Base-by-base conservation (phyloP, 2,113 vertebrate genomes). In the Choloepus hoffmanni region DNA sequence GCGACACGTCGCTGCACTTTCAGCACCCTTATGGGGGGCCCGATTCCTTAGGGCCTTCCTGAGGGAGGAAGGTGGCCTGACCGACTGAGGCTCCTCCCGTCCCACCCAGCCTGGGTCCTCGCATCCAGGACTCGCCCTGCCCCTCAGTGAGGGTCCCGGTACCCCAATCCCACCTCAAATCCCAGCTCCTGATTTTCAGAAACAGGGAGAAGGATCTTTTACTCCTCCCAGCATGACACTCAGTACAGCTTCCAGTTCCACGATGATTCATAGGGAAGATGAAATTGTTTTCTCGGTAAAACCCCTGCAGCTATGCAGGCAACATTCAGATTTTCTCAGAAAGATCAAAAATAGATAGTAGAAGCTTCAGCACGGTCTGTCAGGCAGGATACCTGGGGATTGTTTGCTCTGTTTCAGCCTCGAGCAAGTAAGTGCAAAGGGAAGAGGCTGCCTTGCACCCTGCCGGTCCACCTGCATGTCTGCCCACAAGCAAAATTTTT, bases 301-400 rank as follows among this genome's bases (percentile, higher is more conserved):
- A 40, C 26, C 48, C 68, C 74, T 77, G 55, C 0, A 0, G 50
- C 62, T 65, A 58, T 28, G 48, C 36, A 50, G 68, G 73, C 65
- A 53, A n/a, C 60, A 43, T 81, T 62, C n/a, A 19, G 8, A 55
- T 89, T 94, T 94, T 55, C 87, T 85, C 77, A 81, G 81, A 89
- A 86, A 72, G 28, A n/a, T 33, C 79, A 84, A 40, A 95, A 95
- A 18, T 21, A 48, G 86, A 53, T 28, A 30, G 23, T 24, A 76
- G 67, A 85, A 84, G n/a, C 48, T 33, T 36, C 43, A 50, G 36
- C 53, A 12, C 7, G 1, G 18, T 50, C 90, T 92, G 78, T 62
- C 83, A 89, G 78, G 70, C 65, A 72, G 65, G 19, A 68, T 26
- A n/a, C 40, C 33, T n/a, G 21, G 68, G 68, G 70, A 67, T 23